phyloP scores from a whole-genome alignment of 2,888 invertebrate genomes.

The Anorthoa munda region DNA sequence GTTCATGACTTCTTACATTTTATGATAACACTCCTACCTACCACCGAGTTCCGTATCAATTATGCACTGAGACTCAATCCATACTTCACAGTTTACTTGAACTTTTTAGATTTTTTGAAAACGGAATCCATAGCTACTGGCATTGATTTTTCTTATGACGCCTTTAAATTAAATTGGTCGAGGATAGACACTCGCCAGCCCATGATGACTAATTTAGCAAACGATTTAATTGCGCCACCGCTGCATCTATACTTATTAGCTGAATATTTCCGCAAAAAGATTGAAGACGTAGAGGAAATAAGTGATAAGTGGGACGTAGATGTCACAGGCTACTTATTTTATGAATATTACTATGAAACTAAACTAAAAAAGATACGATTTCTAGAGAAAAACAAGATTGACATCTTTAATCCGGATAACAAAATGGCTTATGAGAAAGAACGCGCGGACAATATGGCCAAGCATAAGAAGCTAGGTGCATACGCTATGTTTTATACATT shows the following conservation, averaged over 20 bases:
- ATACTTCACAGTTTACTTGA: too few species aligned
- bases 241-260: conserved; percentile 19
- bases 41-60: too few species aligned
- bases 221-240: conserved; percentile 4
- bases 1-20: too few species aligned
- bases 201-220: background rate
- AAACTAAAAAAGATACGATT: conserved; percentile 54
- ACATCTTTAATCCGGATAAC: conserved; percentile 44
- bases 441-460: conserved; percentile 16
- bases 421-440: conserved; percentile 40
- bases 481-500: conserved; percentile 31
- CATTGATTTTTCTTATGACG: too few species aligned
- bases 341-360: conserved; percentile 44
- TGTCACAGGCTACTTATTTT: conserved; percentile 33
- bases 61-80: too few species aligned
- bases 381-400: conserved; percentile 50
- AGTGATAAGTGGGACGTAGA: conserved; percentile 30
- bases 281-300: background rate
- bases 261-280: conserved; percentile 6
- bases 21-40: too few species aligned
- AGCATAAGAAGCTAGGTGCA: conserved; percentile 52
- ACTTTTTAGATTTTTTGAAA: too few species aligned
- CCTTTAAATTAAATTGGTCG: too few species aligned
- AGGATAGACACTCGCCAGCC: background rate
- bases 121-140: too few species aligned